phyloP scores from a whole-genome alignment of 2,888 invertebrate genomes.

The Pseudeuparius sepicola region DNA sequence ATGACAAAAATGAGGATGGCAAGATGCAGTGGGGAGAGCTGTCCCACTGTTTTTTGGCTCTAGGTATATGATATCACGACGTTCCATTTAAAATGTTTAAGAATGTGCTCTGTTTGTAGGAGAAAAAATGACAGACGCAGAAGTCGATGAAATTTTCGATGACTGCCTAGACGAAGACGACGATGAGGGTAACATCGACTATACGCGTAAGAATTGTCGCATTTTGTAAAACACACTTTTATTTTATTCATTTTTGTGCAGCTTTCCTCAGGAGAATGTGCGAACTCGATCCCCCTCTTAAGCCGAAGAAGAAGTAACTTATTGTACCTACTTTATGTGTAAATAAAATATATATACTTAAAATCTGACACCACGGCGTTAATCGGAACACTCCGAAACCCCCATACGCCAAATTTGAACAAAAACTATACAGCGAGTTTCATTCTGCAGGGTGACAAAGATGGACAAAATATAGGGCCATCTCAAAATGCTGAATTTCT shows the following conservation, averaged over 20 bases:
- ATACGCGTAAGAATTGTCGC: slow-evolving; percentile 69
- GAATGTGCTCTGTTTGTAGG: slow-evolving; percentile 48
- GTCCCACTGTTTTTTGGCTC: slow-evolving; percentile 82
- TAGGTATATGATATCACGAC: slow-evolving; percentile 53
- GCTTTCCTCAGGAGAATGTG: slow-evolving; percentile 78
- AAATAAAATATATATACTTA: too few relatives aligned
- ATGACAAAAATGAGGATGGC: slow-evolving; percentile 96
- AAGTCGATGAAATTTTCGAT: slow-evolving; percentile 69
- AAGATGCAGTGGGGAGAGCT: slow-evolving; percentile 92
- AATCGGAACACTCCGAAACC: too few relatives aligned
- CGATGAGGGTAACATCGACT: slow-evolving; percentile 87
- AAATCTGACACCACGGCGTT: too few relatives aligned
- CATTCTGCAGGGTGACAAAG: too few relatives aligned
- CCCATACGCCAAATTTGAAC: too few relatives aligned
- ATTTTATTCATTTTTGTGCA: neutral
- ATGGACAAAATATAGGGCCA: too few relatives aligned
- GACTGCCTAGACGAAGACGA: slow-evolving; percentile 87
- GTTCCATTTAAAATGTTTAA: neutral
- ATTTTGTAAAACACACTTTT: slow-evolving; percentile 4
- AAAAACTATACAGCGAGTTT: too few relatives aligned
- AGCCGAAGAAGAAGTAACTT: slow-evolving; percentile 26
- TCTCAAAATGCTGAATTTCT: too few relatives aligned
- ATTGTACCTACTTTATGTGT: too few relatives aligned
- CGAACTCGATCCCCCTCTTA: slow-evolving; percentile 44
- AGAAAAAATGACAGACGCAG: slow-evolving; percentile 67